These are phyloP conservation scores for Muscina levida DNA, from an alignment of 2,888 invertebrate species.

Conservation along the genomic window DNA sequence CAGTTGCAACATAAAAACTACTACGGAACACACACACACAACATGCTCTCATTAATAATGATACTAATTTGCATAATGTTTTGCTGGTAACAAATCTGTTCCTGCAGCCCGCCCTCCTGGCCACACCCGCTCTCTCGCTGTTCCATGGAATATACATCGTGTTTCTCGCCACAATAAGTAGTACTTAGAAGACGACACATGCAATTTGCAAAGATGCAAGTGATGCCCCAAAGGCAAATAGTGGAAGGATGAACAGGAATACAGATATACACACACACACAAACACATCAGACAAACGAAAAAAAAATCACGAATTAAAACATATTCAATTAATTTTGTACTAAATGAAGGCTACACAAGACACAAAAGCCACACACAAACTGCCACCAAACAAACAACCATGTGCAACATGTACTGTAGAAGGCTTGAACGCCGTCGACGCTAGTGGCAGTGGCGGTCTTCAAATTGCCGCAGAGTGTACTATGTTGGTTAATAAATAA, in stretches of 20 bases:
- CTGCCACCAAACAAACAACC: conserved; percentile 8
- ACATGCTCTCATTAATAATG: conserved; percentile 42
- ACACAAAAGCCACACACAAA: conserved; percentile 26
- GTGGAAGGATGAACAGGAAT: too few species aligned
- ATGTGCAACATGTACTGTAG: conserved; percentile 39
- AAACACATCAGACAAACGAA: not conserved
- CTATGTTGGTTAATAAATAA: conserved; percentile 55
- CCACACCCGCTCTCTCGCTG: too few species aligned
- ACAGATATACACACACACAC: not conserved
- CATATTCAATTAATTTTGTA: conserved; percentile 64
- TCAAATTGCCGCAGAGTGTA: conserved; percentile 23
- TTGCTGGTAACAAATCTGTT: conserved; percentile 43
- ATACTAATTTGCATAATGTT: conserved; percentile 56
- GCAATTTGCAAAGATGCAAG: conserved; percentile 23
- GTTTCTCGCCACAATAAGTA: not conserved
- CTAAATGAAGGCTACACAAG: conserved; percentile 58
- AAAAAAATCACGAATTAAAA: conserved; percentile 55
- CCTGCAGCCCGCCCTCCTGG: not conserved
- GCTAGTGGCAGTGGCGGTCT: not conserved
- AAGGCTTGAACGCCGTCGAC: too few species aligned
- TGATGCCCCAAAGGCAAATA: conserved; percentile 40
- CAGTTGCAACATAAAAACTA: too few species aligned
- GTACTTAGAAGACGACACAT: conserved; percentile 9
- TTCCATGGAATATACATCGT: not conserved
- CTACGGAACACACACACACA: too few species aligned